Evolutionary conservation across 2,888 invertebrate species (phyloP).

Genomic region (Nemotelus nigrinus): DNA sequence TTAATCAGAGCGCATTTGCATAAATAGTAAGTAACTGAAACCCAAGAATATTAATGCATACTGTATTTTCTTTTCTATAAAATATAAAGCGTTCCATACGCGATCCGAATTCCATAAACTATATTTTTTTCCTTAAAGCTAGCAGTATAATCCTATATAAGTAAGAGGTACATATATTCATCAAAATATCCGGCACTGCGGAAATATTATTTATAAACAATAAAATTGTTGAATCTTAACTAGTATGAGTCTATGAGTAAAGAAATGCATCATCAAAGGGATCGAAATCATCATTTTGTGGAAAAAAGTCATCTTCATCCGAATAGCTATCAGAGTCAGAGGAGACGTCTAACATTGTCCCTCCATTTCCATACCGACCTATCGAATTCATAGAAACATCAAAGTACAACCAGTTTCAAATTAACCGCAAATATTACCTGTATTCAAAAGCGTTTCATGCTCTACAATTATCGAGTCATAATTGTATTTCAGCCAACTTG

Average conservation of each 20-base stretch:
- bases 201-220: not conserved
- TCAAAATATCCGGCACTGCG: not conserved
- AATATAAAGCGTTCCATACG: no score
- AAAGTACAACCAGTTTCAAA: not conserved
- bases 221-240: not conserved
- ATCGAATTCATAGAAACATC: not conserved
- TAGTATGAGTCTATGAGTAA: not conserved
- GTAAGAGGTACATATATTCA: no score
- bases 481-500: constrained; percentile 48
- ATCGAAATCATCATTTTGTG: not conserved
- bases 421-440: constrained; percentile 26
- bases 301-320: not conserved
- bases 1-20: no score
- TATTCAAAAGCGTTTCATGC: constrained; percentile 30
- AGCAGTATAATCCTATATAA: no score
- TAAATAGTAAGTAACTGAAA: no score
- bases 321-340: constrained; percentile 3
- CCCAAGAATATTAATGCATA: no score
- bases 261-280: constrained; percentile 32
- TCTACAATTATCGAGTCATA: constrained; percentile 45
- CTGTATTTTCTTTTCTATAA: no score
- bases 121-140: no score
- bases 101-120: no score
- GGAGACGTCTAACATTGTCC: not conserved
- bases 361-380: not conserved